These are phyloP conservation scores for Nephrotoma guestfalica DNA, from an alignment of 2,888 invertebrate genomes.

Conservation along the genomic window DNA sequence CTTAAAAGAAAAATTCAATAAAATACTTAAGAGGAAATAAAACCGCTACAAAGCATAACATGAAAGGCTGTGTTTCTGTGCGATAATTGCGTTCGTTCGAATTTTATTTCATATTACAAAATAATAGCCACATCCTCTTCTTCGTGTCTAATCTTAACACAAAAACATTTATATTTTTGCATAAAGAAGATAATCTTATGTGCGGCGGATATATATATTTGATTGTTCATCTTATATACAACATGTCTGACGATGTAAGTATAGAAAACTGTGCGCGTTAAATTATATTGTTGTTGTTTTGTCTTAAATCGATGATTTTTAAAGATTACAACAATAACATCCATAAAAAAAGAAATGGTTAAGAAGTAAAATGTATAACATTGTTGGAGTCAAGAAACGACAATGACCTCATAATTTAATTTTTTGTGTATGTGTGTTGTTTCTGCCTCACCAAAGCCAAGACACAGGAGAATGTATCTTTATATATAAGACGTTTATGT, in stretches of 20 bases:
- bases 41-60: background rate
- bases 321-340: conserved; percentile 1
- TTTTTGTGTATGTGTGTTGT: background rate
- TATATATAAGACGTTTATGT: background rate
- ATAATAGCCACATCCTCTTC: background rate
- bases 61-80: background rate
- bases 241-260: background rate
- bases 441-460: background rate
- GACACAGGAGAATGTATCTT: background rate
- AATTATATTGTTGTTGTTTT: background rate
- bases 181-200: background rate
- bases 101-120: background rate
- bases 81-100: background rate
- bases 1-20: background rate
- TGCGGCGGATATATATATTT: background rate
- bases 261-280: background rate
- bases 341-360: background rate
- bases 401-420: conserved; percentile 1
- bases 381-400: conserved; percentile 1
- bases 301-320: background rate
- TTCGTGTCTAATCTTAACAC: background rate
- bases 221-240: background rate
- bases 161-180: background rate
- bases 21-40: background rate
- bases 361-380: background rate